Evolutionary conservation across 1,140 invertebrate species (phyloP).

Genomic region (Neodiprion lecontei): DNA sequence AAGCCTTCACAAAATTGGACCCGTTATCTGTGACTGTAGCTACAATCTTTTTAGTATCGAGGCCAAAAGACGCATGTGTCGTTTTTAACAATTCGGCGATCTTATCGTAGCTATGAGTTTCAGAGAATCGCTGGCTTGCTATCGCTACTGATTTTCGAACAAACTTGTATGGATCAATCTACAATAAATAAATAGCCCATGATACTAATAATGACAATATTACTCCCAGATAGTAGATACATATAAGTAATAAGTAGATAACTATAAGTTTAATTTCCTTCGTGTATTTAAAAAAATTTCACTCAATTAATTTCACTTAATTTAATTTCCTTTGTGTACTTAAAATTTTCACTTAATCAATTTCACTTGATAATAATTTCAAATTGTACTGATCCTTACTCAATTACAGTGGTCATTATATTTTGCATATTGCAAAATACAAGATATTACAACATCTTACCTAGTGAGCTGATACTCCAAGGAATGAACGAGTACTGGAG

Average conservation of each 20-base stretch:
- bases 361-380: no score
- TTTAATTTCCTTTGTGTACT: no score
- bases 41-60: conserved; percentile 24
- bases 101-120: conserved; percentile 15
- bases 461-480: not conserved
- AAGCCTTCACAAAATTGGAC: conserved; percentile 36
- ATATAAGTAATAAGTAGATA: no score
- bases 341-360: no score
- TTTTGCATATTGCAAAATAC: no score
- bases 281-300: no score
- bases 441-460: not conserved
- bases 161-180: conserved; percentile 8
- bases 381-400: no score
- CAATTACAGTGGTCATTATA: no score
- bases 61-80: conserved; percentile 28
- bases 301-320: no score
- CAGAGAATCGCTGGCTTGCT: conserved; percentile 11
- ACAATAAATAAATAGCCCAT: not conserved
- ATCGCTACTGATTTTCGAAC: conserved; percentile 15
- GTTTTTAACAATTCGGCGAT: conserved; percentile 25
- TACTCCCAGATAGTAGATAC: no score
- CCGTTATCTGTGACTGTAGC: conserved; percentile 35
- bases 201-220: no score
- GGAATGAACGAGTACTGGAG: not conserved
- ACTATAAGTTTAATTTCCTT: no score